phyloP scores from a whole-genome alignment of 2,113 vertebrate species.

The Paramormyrops kingsleyae region DNA sequence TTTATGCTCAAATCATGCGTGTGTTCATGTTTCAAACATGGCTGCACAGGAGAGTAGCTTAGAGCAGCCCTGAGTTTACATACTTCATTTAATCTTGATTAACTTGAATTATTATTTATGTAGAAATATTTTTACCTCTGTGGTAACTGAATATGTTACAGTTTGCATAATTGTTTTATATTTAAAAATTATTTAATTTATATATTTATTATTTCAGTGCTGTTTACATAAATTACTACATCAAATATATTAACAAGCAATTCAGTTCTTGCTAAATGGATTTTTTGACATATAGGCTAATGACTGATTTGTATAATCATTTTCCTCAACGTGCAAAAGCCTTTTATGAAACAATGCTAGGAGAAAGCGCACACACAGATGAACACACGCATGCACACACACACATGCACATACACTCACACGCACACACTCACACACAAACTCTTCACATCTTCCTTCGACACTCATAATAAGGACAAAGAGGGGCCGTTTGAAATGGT shows the following conservation, averaged over 20 bases:
- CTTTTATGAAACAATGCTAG: neutral
- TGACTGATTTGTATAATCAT: neutral
- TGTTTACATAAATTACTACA: neutral
- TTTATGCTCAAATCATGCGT: neutral
- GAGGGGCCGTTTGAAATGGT: slow-evolving; percentile 84
- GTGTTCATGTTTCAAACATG: neutral
- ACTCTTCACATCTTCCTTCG: slow-evolving; percentile 80
- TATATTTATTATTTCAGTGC: neutral
- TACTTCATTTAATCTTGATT: neutral
- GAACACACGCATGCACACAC: neutral
- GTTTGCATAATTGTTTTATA: neutral
- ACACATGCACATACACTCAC: neutral
- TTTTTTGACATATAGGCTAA: neutral
- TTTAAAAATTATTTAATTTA: neutral
- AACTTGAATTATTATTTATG: neutral
- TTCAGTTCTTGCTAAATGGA: neutral
- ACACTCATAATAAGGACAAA: slow-evolving; percentile 93
- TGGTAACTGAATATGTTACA: neutral
- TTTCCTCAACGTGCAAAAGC: neutral
- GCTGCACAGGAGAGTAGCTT: neutral
- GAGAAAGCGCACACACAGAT: slow-evolving; percentile 50
- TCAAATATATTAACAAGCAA: neutral
- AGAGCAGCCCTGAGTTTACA: neutral
- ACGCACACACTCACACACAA: slow-evolving; percentile 38
- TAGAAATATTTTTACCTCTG: neutral